phyloP scores from a whole-genome alignment of 2,888 invertebrate genomes.

The Drosophila incognita region DNA sequence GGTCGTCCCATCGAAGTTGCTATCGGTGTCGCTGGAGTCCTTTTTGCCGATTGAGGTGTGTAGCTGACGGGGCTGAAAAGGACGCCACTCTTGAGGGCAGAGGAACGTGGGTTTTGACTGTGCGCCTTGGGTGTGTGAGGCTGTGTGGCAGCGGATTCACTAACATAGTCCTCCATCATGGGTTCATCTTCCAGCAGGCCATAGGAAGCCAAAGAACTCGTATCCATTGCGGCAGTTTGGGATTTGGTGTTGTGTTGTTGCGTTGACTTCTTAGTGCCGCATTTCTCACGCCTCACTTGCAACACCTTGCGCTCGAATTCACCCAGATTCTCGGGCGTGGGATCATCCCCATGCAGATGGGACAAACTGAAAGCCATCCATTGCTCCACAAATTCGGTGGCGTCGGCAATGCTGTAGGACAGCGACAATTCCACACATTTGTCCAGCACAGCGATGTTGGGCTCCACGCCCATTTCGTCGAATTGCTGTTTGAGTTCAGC shows the following conservation, averaged over 20 bases:
- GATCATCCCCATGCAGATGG: slow-evolving; percentile 87
- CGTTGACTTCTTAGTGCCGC: slow-evolving; percentile 57
- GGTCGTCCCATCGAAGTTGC: slow-evolving; percentile 73
- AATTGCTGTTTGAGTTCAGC: slow-evolving; percentile 86
- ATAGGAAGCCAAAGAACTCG: slow-evolving; percentile 78
- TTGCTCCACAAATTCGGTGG: slow-evolving; percentile 90
- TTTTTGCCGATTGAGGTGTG: slow-evolving; percentile 81
- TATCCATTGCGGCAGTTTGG: slow-evolving; percentile 37
- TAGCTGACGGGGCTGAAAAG: slow-evolving; percentile 84
- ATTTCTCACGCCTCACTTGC: slow-evolving; percentile 85
- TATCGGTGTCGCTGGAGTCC: slow-evolving; percentile 13
- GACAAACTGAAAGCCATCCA: slow-evolving; percentile 92
- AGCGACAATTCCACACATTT: slow-evolving; percentile 89
- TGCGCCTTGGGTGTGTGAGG: slow-evolving; percentile 71
- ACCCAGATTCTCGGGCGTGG: slow-evolving; percentile 87
- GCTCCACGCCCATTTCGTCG: slow-evolving; percentile 87
- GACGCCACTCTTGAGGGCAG: slow-evolving; percentile 75
- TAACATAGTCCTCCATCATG: slow-evolving; percentile 73
- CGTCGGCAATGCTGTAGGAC: slow-evolving; percentile 88
- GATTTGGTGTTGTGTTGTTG: slow-evolving; percentile 42
- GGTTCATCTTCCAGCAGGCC: slow-evolving; percentile 69
- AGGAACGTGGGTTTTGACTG: slow-evolving; percentile 49
- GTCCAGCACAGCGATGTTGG: slow-evolving; percentile 86
- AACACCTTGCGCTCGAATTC: slow-evolving; percentile 89
- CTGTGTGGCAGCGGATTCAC: slow-evolving; percentile 42